Base-by-base conservation (phyloP, 2,888 invertebrate genomes). In the Philonicus albiceps region DNA sequence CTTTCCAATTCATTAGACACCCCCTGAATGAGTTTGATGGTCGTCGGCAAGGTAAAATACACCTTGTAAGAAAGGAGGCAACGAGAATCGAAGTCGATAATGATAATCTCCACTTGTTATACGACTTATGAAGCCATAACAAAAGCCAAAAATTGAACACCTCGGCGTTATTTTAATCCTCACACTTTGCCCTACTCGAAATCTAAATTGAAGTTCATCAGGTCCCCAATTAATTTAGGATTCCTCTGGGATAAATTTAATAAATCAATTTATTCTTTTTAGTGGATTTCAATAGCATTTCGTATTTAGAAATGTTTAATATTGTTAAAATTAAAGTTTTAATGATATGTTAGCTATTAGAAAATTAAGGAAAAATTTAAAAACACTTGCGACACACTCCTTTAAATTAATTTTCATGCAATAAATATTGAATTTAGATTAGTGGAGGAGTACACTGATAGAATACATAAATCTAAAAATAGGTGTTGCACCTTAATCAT, bases 71-170 rank as follows among this genome's bases (percentile, higher is more conserved):
- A 31, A 55, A 30, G 81, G n/a, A 40, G 31, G 22, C 43, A 16
- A 13, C 34, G 40, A 81, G 19, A 55, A 55, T 27, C 19, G n/a
- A n/a, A 30, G 30, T 19, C 55, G 34, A 55, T 81, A 64, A 55
- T 81, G 81, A 81, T 81, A 81, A 81, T 87, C 86, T 87, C 86
- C 86, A 87, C 86, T 88, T 86, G 86, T 88, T 87, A 37, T 37
- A 85, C 74, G 87, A 84, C 86, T 87, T 86, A 85, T 75, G 86
- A 86, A 87, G 85, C 86, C 86, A 76, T 87, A 85, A 55, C 13
- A 84, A 49, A 75, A 37, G 27, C 49, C 75, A 55, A 84, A 86
- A 86, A 86, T 86, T 86, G 83, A 84, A 84, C 53, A 72, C 22
- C 64, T 74, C 43, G 27, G 64, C 80, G 34, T 19, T 34, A 76